phyloP scores from a whole-genome alignment of 2,888 invertebrate genomes.

The Pimpla rufipes region DNA sequence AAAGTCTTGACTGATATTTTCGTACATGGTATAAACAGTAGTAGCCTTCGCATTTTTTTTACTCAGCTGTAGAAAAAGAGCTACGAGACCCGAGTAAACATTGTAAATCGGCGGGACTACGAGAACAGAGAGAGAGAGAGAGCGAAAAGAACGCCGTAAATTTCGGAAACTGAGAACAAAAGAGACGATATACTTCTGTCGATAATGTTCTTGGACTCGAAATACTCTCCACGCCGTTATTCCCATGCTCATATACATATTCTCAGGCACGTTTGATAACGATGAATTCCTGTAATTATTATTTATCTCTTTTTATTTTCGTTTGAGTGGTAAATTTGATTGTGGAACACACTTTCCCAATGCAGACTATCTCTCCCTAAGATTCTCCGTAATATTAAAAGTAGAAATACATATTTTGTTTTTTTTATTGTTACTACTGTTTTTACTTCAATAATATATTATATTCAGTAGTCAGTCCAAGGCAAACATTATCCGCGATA shows the following conservation, averaged over 20 bases:
- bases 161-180: slow-evolving; percentile 1
- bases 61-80: slow-evolving; percentile 4
- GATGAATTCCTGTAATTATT: slow-evolving; percentile 72
- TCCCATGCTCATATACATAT: slow-evolving; percentile 44
- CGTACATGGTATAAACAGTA: slow-evolving; percentile 6
- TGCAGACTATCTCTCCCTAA: slow-evolving; percentile 79
- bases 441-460: slow-evolving; percentile 69
- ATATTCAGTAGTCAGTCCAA: slow-evolving; percentile 84
- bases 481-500: slow-evolving; percentile 85
- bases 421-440: slow-evolving; percentile 79
- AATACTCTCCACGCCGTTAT: slow-evolving; percentile 41
- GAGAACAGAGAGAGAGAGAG: neutral
- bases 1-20: slow-evolving; percentile 27
- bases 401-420: slow-evolving; percentile 84
- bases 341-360: slow-evolving; percentile 81
- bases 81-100: slow-evolving; percentile 1
- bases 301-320: slow-evolving; percentile 71
- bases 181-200: neutral
- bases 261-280: slow-evolving; percentile 72
- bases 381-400: slow-evolving; percentile 84
- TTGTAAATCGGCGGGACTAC: neutral
- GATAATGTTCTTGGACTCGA: slow-evolving; percentile 36
- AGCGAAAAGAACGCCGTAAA: slow-evolving; percentile 3
- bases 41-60: neutral
- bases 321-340: slow-evolving; percentile 76